Evolutionary conservation across 2,797 vertebrate genomes (phyloP).

Genomic region (Sebastes paucispinis): DNA sequence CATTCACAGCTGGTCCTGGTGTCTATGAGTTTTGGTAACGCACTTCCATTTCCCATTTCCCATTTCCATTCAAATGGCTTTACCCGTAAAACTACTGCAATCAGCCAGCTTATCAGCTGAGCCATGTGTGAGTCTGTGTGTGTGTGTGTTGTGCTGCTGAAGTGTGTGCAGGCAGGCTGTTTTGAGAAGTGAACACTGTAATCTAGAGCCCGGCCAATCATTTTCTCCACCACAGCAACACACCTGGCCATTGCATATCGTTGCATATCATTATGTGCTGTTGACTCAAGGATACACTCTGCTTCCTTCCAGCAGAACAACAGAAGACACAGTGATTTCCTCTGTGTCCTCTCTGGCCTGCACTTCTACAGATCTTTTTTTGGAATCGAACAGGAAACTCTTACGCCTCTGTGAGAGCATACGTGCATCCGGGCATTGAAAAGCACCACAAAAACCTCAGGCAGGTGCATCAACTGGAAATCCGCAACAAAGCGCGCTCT

Average conservation of each 20-base stretch:
- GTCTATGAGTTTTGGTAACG: slow-evolving; percentile 67
- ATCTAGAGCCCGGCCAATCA: slow-evolving; percentile 64
- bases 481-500: slow-evolving; percentile 18
- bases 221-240: slow-evolving; percentile 78
- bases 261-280: slow-evolving; percentile 49
- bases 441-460: slow-evolving; percentile 16
- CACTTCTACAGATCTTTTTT: slow-evolving; percentile 1
- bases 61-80: slow-evolving; percentile 80
- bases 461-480: slow-evolving; percentile 33
- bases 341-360: neutral
- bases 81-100: slow-evolving; percentile 70
- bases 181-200: slow-evolving; percentile 61
- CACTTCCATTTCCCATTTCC: slow-evolving; percentile 67
- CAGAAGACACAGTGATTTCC: neutral
- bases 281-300: slow-evolving; percentile 2
- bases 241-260: slow-evolving; percentile 64
- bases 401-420: neutral
- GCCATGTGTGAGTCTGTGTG: slow-evolving; percentile 9
- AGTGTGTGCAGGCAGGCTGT: slow-evolving; percentile 44
- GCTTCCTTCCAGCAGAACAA: neutral
- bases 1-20: slow-evolving; percentile 64
- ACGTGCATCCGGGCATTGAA: neutral
- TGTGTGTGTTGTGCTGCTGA: neutral
- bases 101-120: slow-evolving; percentile 70
- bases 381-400: neutral